phyloP scores from a whole-genome alignment of 2,797 vertebrate genomes.

The Mormyrus proboscirostris region DNA sequence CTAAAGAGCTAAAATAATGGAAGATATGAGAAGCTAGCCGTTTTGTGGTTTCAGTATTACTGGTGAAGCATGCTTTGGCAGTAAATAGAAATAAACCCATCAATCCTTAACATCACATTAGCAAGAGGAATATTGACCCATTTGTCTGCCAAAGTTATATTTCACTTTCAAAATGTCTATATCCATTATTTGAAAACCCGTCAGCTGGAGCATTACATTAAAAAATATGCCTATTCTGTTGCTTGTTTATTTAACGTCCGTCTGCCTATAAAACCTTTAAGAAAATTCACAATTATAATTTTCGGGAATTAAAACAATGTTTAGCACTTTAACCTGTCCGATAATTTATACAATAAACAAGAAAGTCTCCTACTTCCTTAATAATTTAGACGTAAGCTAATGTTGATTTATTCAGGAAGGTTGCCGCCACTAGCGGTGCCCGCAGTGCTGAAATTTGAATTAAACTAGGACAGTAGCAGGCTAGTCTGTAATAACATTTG shows the following conservation, averaged over 20 bases:
- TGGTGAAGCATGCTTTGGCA: neutral
- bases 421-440: constrained; percentile 65
- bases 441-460: constrained; percentile 71
- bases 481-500: constrained; percentile 83
- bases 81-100: constrained; percentile 14
- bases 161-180: constrained; percentile 19
- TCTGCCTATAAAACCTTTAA: constrained; percentile 21
- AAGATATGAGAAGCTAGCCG: neutral
- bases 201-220: neutral
- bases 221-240: neutral
- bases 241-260: neutral
- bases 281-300: constrained; percentile 28
- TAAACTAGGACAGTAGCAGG: constrained; percentile 79
- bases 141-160: constrained; percentile 2
- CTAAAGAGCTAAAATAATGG: neutral
- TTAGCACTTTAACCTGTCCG: constrained; percentile 50
- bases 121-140: constrained; percentile 17
- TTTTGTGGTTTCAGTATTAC: constrained; percentile 3
- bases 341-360: constrained; percentile 84
- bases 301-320: constrained; percentile 37
- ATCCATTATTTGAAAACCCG: constrained; percentile 12
- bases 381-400: constrained; percentile 99
- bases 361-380: constrained; percentile 94
- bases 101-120: constrained; percentile 21
- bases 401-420: constrained; percentile 99